These are phyloP conservation scores for Zaprionus bogoriensis DNA, from an alignment of 2,888 invertebrate genomes.

Conservation along the genomic window DNA sequence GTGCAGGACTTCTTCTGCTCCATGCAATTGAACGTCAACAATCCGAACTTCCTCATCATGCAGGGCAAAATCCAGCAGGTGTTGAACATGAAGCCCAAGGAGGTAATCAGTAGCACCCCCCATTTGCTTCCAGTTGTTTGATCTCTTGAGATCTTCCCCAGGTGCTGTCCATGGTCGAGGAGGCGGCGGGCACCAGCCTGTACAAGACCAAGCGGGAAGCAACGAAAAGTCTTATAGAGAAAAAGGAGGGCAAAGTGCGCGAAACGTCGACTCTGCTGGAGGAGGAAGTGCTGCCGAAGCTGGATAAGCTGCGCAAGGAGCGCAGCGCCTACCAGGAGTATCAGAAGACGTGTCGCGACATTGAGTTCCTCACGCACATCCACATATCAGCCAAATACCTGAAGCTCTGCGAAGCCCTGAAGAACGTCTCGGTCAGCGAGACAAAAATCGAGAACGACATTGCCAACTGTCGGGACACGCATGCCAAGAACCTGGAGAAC, in stretches of 20 bases:
- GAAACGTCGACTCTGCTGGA: slow-evolving; percentile 90
- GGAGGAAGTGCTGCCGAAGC: slow-evolving; percentile 95
- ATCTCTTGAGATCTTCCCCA: slow-evolving; percentile 75
- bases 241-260: slow-evolving; percentile 94
- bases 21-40: slow-evolving; percentile 98
- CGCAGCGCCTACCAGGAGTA: slow-evolving; percentile 93
- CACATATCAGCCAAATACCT: slow-evolving; percentile 83
- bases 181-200: slow-evolving; percentile 98
- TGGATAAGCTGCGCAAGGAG: slow-evolving; percentile 93
- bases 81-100: slow-evolving; percentile 98
- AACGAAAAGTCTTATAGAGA: slow-evolving; percentile 93
- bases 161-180: slow-evolving; percentile 98
- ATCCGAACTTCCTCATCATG: slow-evolving; percentile 99
- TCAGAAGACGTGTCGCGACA: slow-evolving; percentile 92
- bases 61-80: slow-evolving; percentile 99
- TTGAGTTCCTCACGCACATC: slow-evolving; percentile 91
- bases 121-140: background rate
- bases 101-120: slow-evolving; percentile 85
- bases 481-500: slow-evolving; percentile 85
- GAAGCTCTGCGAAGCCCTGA: slow-evolving; percentile 82
- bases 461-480: slow-evolving; percentile 85
- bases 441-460: slow-evolving; percentile 84
- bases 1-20: slow-evolving; percentile 98
- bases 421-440: slow-evolving; percentile 84
- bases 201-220: slow-evolving; percentile 96